A percentile compares a stretch with the other conserved stretches of the same genome.
phyloP scores from a whole-genome alignment of 1,140 invertebrate genomes.

The Pseudomyrmex cubaensis region DNA sequence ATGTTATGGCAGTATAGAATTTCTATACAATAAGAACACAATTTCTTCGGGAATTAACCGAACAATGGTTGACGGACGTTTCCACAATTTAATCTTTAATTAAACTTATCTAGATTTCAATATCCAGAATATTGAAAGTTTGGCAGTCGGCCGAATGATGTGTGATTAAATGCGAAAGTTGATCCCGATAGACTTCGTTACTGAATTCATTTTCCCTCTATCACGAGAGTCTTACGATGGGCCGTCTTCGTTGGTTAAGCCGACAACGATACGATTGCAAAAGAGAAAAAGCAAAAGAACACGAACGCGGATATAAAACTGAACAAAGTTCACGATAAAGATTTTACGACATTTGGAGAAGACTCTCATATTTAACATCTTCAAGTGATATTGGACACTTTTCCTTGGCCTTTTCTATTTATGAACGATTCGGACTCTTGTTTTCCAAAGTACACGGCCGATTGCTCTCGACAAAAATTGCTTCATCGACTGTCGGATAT shows the following conservation, averaged over 20 bases:
- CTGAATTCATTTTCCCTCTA: constrained; percentile 65
- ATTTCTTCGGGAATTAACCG: constrained; percentile 47
- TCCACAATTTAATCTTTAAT: constrained; percentile 47
- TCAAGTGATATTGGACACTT: constrained; percentile 53
- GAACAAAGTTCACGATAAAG: constrained; percentile 54
- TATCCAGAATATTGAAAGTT: constrained; percentile 59
- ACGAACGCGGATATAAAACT: not conserved
- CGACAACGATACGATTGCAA: constrained; percentile 14
- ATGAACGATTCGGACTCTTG: constrained; percentile 22
- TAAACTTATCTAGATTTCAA: constrained; percentile 60
- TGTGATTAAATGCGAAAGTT: constrained; percentile 48
- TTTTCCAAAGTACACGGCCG: constrained; percentile 4
- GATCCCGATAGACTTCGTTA: constrained; percentile 35
- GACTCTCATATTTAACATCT: constrained; percentile 70
- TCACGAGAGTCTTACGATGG: constrained; percentile 19
- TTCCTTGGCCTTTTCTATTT: constrained; percentile 5
- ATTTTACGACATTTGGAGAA: constrained; percentile 77
- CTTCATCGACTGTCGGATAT: constrained; percentile 36
- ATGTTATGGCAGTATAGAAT: too few species aligned
- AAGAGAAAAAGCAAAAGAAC: constrained; percentile 10
- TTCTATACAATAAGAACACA: constrained; percentile 19
- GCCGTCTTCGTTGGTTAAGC: constrained; percentile 2
- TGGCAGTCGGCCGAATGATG: constrained; percentile 47
- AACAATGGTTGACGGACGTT: constrained; percentile 10
- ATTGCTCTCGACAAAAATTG: constrained; percentile 5